These are phyloP conservation scores for Spea multiplicata DNA, from an alignment of 2,113 vertebrate species.

Conservation along the genomic window DNA sequence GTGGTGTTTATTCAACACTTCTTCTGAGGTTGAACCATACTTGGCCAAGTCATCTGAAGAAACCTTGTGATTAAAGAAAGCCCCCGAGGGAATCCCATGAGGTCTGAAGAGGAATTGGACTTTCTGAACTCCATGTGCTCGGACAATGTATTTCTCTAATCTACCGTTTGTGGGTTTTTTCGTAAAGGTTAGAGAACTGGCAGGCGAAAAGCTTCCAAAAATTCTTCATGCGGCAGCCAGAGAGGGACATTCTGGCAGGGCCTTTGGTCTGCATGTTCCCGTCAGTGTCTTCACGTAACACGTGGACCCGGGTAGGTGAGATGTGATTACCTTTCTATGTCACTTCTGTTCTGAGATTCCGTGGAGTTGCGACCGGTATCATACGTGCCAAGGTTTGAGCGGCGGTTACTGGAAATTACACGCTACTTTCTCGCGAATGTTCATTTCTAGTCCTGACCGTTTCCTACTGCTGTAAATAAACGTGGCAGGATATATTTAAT, in stretches of 20 bases:
- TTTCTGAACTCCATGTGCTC: neutral
- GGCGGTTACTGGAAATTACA: conserved; percentile 43
- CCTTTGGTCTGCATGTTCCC: conserved; percentile 27
- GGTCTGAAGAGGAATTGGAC: conserved; percentile 2
- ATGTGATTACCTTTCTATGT: conserved; percentile 43
- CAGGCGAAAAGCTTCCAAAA: neutral
- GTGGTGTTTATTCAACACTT: conserved; percentile 15
- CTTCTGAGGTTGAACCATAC: conserved; percentile 13
- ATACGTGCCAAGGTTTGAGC: conserved; percentile 33
- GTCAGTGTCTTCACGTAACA: conserved; percentile 35
- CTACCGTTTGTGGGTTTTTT: conserved; percentile 5
- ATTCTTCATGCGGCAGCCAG: conserved; percentile 29
- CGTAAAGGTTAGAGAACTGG: conserved; percentile 23
- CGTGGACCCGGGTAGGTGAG: conserved; percentile 38
- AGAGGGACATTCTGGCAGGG: conserved; percentile 9
- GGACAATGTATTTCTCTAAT: conserved; percentile 7
- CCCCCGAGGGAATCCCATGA: conserved; percentile 26
- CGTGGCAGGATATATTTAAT: conserved; percentile 17
- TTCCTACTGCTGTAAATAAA: conserved; percentile 5
- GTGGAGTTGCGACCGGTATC: neutral
- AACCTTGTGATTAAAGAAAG: neutral
- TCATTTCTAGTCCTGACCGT: conserved; percentile 20
- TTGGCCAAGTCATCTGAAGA: conserved; percentile 23
- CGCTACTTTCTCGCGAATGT: conserved; percentile 22
- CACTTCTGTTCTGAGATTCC: conserved; percentile 28